Evolutionary conservation across 2,888 invertebrate species (phyloP).

Genomic region (Automeris io): DNA sequence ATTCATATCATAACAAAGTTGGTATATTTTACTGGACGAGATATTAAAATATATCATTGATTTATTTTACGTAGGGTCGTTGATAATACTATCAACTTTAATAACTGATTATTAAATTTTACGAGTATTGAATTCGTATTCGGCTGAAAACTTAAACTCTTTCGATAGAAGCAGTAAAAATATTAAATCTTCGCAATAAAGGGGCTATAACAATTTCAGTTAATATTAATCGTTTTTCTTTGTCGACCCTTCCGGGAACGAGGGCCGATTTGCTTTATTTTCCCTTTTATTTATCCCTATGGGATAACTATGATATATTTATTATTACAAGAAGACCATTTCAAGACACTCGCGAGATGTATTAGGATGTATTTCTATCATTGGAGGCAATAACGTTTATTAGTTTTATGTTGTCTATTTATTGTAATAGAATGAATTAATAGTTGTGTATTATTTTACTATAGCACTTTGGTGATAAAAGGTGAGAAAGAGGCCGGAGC

Average conservation of each 20-base stretch:
- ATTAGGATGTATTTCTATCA: conserved; percentile 45
- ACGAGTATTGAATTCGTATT: conserved; percentile 43
- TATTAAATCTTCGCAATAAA: conserved; percentile 65
- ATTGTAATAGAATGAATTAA: background rate
- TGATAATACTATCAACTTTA: conserved; percentile 17
- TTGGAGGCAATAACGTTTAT: conserved; percentile 33
- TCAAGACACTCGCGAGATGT: conserved; percentile 68
- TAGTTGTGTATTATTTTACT: background rate
- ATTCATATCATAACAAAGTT: too few relatives aligned
- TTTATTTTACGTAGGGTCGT: too few relatives aligned
- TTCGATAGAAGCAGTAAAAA: conserved; percentile 62
- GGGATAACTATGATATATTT: conserved; percentile 73
- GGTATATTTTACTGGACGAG: too few relatives aligned
- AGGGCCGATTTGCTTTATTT: conserved; percentile 69
- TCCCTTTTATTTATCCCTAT: conserved; percentile 66
- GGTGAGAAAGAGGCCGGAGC: too few relatives aligned
- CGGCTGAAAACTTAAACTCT: conserved; percentile 51
- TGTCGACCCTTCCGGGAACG: conserved; percentile 62
- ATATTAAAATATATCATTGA: too few relatives aligned
- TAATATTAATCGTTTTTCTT: conserved; percentile 77
- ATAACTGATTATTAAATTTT: conserved; percentile 28
- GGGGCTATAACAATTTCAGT: conserved; percentile 70
- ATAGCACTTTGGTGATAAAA: too few relatives aligned
- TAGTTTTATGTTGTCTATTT: conserved; percentile 7
- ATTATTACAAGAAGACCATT: conserved; percentile 63